Base-by-base conservation (phyloP, 2,797 vertebrate genomes). In the Thripadectes ignobilis region DNA sequence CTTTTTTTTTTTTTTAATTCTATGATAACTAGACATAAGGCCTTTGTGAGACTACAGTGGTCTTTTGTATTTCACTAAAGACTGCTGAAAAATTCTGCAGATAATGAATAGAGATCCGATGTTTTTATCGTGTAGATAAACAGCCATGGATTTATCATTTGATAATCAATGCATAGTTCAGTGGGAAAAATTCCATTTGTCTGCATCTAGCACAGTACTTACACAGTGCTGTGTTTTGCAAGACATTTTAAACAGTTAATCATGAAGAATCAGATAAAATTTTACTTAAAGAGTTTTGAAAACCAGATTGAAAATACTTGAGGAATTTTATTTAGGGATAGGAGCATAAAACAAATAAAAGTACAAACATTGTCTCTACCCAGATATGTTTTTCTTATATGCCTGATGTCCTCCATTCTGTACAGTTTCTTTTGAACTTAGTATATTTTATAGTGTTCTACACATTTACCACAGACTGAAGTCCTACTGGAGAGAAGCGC, bases 111-210 rank as follows among this genome's bases (percentile, higher is more conserved):
- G 62, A 87, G 21, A 29, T 67, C 54, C 36, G 94, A 58, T 71
- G 71, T 88, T 96, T 95, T 95, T 24, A 75, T 48, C 62, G 26
- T 75, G 66, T 39, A 95, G 71, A 95, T 92, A 92, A 95, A 92
- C 65, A 93, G 39, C 26, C 20, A 77, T 52, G 39, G n/a, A 87
- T 93, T 96, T 92, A 89, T 95, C 54, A 89, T 90, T 80, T 91
- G 62, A 92, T 94, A 87, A 92, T 91, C 79, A n/a, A 68, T 88
- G 61, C 29, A 26, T 55, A 72, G 23, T 72, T 94, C 80, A 88
- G 27, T 55, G 59, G 54, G 91, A 89, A 68, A 90, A 90, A 92
- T 69, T 92, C 32, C 5, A 9, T 66, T 85, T 82, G 30, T 59
- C 68, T 93, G 32, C 65, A 62, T 76, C 23, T 58, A 48, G 49